A percentile compares a stretch with the other conserved stretches of the same genome.
Evolutionary conservation across 1,140 invertebrate genomes (phyloP).

Genomic region (Doryteuthis pealeii): DNA sequence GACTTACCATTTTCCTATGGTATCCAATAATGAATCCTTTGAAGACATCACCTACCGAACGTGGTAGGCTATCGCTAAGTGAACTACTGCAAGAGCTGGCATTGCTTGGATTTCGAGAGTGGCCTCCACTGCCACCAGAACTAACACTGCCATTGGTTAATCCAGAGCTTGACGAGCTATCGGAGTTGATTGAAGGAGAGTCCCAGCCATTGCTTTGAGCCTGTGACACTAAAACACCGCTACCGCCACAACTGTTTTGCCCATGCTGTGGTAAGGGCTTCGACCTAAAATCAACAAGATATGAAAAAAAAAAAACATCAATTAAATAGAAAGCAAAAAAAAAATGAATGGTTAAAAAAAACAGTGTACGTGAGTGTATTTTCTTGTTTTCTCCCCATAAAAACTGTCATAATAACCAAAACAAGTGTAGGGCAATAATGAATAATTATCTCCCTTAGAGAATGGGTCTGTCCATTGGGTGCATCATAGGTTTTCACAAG

Average conservation of each 20-base stretch:
- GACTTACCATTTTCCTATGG: conserved; percentile 72
- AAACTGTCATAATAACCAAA: too few relatives aligned
- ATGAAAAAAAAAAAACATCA: too few relatives aligned
- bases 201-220: conserved; percentile 20
- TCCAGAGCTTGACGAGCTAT: not conserved
- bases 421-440: too few relatives aligned
- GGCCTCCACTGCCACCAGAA: conserved; percentile 16
- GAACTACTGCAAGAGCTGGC: conserved; percentile 27
- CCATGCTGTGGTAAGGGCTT: conserved; percentile 1
- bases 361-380: too few relatives aligned
- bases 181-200: conserved; percentile 30
- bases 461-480: too few relatives aligned
- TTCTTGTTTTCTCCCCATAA: too few relatives aligned
- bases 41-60: conserved; percentile 44
- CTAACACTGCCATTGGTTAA: conserved; percentile 29
- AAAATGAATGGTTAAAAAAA: not conserved
- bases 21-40: conserved; percentile 73
- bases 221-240: conserved; percentile 14
- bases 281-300: not conserved
- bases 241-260: too few relatives aligned
- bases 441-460: too few relatives aligned
- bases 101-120: conserved; percentile 48
- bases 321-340: not conserved
- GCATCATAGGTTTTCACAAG: too few relatives aligned
- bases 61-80: conserved; percentile 27